phyloP scores from a whole-genome alignment of 1,140 invertebrate genomes.

The Triops cancriformis region DNA sequence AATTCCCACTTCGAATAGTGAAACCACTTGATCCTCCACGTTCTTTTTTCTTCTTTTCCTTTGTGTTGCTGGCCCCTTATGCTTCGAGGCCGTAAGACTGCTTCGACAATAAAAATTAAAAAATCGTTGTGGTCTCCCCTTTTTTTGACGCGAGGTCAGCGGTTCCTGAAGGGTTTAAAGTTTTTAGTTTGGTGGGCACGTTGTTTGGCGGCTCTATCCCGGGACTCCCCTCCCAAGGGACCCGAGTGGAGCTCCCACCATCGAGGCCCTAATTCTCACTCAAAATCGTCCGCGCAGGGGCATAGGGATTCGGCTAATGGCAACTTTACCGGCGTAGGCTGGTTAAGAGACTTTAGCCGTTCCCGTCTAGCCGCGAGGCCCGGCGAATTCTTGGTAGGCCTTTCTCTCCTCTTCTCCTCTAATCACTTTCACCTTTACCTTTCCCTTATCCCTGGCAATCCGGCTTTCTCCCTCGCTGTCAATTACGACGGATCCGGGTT shows the following conservation, averaged over 20 bases:
- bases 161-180: not conserved
- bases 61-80: no score
- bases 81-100: no score
- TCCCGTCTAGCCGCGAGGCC: no score
- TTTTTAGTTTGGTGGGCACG: not conserved
- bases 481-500: not conserved
- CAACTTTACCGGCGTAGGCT: no score
- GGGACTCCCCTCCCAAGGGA: not conserved
- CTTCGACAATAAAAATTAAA: no score
- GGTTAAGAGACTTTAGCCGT: no score
- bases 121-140: not conserved
- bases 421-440: no score
- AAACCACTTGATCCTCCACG: not conserved
- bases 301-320: not conserved
- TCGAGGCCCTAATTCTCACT: not conserved
- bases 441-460: not conserved
- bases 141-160: not conserved
- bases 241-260: not conserved
- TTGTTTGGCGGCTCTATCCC: not conserved
- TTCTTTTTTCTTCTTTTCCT: no score
- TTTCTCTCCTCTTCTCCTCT: no score
- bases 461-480: not conserved
- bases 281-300: not conserved
- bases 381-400: no score
- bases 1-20: not conserved